Evolutionary conservation across 2,113 vertebrate genomes (phyloP), one percentile per base, ranked within the genome.

Genomic region (Cranoglanis bouderius): DNA sequence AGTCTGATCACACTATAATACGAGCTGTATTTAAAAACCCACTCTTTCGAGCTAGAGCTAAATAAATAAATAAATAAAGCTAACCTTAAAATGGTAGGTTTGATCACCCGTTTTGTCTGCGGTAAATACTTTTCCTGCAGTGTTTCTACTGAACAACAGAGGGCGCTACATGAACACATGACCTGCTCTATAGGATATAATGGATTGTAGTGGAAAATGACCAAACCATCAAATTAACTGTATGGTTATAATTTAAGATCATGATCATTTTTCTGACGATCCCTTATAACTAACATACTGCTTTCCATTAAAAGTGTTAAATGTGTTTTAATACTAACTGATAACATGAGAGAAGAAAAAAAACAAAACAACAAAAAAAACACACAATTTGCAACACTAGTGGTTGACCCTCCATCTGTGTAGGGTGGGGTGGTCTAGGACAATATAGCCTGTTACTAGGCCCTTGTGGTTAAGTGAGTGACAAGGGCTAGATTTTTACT

Each of bases 131-230:
- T 6, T 24, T 72, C 67, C n/a, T 38, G 84, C 49, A 74, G 70
- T 83, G 12, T 7, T 82, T 24, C n/a, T 35, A 43, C 26, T 49
- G 1, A 49, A 40, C 90, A 75, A 53, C 35, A 91, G 90, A 89
- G 87, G 90, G 87, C 89, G 90, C 88, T 81, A 38, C 26, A 88
- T 78, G 82, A 88, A 74, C 88, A 90, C 77, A 46, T 49, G 84
- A 67, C 8, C 59, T 85, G 46, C 21, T 82, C 55, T 7, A 6
- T 6, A 57, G 32, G 3, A 0, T 40, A 2, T 12, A 59, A 57
- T 3, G 55, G 21, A 82, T 35, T 59, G 26, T 13, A 51, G 7
- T 29, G 83, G 16, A 38, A 61, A 19, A 19, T 57, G 40, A 55
- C 26, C 49, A 57, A 51, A 84, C 9, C 4, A 26, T 6, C 13